A percentile compares a stretch with the other conserved stretches of the same genome.
These are phyloP conservation scores for Pempheris klunzingeri DNA, from an alignment of 2,797 vertebrate species.

Conservation along the genomic window DNA sequence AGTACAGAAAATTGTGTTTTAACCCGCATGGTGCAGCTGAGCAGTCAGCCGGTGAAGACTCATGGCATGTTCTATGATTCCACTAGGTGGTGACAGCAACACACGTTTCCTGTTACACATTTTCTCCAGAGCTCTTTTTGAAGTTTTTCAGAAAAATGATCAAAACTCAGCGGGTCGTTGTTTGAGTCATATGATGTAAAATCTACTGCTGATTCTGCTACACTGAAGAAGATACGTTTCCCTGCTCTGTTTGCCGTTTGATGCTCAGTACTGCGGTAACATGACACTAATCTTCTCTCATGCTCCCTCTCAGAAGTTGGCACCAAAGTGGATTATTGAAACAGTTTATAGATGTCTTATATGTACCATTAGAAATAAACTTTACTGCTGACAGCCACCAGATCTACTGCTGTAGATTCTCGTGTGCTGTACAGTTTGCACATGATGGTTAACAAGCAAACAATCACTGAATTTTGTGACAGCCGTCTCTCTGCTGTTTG, in stretches of 20 bases:
- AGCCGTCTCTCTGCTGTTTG: background rate
- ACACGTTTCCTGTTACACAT: conserved; percentile 3
- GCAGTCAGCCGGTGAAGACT: background rate
- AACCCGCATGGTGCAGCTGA: background rate
- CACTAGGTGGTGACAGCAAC: conserved; percentile 70
- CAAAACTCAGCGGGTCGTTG: background rate
- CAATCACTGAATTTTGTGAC: background rate
- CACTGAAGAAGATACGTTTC: background rate
- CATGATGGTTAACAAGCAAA: background rate
- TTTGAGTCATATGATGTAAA: background rate
- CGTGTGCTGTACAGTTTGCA: background rate
- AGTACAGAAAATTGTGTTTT: background rate
- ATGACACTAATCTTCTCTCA: conserved; percentile 57
- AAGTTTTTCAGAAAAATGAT: background rate
- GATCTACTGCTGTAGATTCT: conserved; percentile 13
- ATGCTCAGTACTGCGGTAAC: conserved; percentile 29
- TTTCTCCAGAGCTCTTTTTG: background rate
- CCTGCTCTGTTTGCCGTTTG: background rate
- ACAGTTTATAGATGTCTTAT: conserved; percentile 32
- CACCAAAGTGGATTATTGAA: conserved; percentile 64
- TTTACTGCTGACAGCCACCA: conserved; percentile 18
- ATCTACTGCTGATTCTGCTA: background rate
- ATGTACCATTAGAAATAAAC: conserved; percentile 38
- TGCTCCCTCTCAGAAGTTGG: conserved; percentile 48
- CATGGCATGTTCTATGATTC: background rate